Evolutionary conservation across 2,888 invertebrate genomes (phyloP), one percentile per base, ranked within the genome.

Genomic region (Xestia ashworthii): DNA sequence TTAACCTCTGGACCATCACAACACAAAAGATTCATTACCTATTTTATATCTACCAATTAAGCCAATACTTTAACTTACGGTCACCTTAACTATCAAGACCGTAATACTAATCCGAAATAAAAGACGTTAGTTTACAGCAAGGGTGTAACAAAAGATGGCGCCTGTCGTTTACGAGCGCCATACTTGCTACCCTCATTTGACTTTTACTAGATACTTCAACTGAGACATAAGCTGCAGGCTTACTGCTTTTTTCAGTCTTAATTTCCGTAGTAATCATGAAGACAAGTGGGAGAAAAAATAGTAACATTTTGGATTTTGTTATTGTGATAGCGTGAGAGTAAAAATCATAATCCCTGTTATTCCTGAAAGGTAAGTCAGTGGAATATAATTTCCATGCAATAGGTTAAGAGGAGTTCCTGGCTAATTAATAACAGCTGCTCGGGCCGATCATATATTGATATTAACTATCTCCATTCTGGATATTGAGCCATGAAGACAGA

Each of bases 121-220:
- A 77, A 76, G 46, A 58, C 65, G 32, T 76, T 55, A 74, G 55
- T 71, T 84, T 66, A 74, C 69, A 82, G 80, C 68, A 41, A 78
- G 69, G 48, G 62, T 70, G 46, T 83, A 53, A 74, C 72, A 78
- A 74, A 81, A 83, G 73, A 85, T 66, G 66, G 46, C 60, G 74
- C 32, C 87, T 81, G 84, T 73, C 80, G 50, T 82, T 87, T 82
- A 84, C 74, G 80, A 84, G 76, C 76, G 74, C 60, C 78, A 74
- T 81, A 84, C 74, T 83, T 78, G 73, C 71, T 79, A 82, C 82
- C 87, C 80, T 87, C 85, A 82, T 87, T 87, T 84, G 77, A 84
- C 73, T 87, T 87, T 87, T 78, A 87, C 82, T 83, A 65, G 77
- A 71, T 58, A 84, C 84, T 87, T 84, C 64, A 64, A 71, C 44